A percentile compares a stretch with the other conserved stretches of the same genome.
phyloP scores from a whole-genome alignment of 1,140 invertebrate species.

The Pseudachorutes palmiensis region DNA sequence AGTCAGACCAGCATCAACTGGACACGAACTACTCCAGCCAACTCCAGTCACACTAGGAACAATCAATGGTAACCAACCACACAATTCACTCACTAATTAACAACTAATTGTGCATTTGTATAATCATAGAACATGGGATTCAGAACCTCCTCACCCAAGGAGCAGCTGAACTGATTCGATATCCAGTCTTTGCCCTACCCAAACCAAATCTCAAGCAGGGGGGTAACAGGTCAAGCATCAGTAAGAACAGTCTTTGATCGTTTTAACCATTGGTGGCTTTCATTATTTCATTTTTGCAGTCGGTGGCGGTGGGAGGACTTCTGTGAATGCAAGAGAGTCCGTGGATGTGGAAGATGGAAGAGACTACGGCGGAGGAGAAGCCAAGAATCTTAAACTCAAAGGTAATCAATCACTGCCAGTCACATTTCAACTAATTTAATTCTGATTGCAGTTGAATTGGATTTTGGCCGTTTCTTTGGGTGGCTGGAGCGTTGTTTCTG shows the following conservation, averaged over 20 bases:
- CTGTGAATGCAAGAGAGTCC: background rate
- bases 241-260: background rate
- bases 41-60: background rate
- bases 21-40: background rate
- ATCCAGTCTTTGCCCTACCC: background rate
- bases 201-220: background rate
- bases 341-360: background rate
- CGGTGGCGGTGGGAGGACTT: background rate
- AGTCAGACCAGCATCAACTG: background rate
- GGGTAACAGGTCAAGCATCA: background rate
- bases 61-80: background rate
- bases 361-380: background rate
- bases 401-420: background rate
- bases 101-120: background rate
- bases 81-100: background rate
- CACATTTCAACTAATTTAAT: background rate
- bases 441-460: conserved; percentile 10
- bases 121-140: background rate
- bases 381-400: background rate
- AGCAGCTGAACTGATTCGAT: background rate
- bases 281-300: background rate
- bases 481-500: conserved; percentile 16
- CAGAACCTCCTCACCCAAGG: background rate
- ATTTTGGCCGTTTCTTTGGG: conserved; percentile 10
- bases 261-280: background rate